phyloP scores from a whole-genome alignment of 2,888 invertebrate species.

The Sesia bembeciformis region DNA sequence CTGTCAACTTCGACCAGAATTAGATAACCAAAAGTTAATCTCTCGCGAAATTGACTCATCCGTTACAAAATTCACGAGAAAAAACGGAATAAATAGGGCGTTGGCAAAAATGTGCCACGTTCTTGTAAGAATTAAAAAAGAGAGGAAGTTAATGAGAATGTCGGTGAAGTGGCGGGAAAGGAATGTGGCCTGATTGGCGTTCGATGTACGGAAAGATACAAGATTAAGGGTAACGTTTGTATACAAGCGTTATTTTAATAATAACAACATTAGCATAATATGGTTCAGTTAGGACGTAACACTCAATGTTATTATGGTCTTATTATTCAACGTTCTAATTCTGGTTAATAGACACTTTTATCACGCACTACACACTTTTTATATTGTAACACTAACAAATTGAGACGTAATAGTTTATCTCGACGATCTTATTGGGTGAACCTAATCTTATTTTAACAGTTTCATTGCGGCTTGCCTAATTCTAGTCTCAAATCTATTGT shows the following conservation, averaged over 20 bases:
- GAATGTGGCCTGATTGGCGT: constrained; percentile 48
- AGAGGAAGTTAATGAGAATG: constrained; percentile 40
- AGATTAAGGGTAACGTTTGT: background rate
- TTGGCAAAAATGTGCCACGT: constrained; percentile 40
- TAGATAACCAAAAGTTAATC: constrained; percentile 43
- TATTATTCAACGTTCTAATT: too few species aligned
- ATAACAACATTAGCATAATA: too few species aligned
- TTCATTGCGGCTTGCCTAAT: too few species aligned
- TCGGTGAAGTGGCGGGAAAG: constrained; percentile 26
- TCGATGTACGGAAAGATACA: constrained; percentile 23
- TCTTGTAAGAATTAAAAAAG: constrained; percentile 39
- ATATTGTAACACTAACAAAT: too few species aligned
- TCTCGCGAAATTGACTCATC: constrained; percentile 47
- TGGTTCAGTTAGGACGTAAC: too few species aligned
- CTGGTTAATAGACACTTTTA: too few species aligned
- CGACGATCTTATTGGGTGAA: too few species aligned
- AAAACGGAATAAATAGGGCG: constrained; percentile 33
- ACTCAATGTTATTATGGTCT: too few species aligned
- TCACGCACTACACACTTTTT: too few species aligned
- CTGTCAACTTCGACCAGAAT: constrained; percentile 6
- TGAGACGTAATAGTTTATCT: too few species aligned
- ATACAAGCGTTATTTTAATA: background rate
- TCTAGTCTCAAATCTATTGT: too few species aligned
- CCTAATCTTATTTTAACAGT: too few species aligned
- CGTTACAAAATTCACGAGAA: constrained; percentile 30